Conservation (phyloP, 2,113 vertebrate genomes). For the Carettochelys insculpta region DNA sequence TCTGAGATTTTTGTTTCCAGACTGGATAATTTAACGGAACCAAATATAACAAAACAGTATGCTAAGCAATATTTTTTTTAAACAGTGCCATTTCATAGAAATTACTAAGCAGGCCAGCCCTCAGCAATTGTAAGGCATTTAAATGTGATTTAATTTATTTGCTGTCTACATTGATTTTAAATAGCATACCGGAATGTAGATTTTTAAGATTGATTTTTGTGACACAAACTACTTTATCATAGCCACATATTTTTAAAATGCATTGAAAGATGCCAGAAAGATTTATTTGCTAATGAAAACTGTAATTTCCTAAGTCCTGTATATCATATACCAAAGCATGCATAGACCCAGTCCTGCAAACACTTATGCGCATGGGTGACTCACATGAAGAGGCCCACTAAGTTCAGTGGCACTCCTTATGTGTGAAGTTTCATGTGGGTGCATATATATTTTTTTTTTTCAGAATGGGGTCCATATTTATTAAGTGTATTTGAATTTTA, state of each 20-base stretch:
- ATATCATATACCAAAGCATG: conserved; percentile 9
- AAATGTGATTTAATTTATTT: conserved; percentile 33
- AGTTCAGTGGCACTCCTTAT: not conserved
- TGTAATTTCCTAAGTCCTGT: conserved; percentile 23
- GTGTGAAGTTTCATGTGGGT: not conserved
- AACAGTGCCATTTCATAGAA: not conserved
- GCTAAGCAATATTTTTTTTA: not conserved
- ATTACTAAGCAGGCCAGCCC: not conserved
- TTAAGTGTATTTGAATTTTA: not conserved
- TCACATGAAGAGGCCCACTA: not conserved
- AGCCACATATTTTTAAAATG: conserved; percentile 23
- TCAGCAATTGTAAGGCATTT: not conserved
- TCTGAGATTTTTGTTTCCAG: not conserved
- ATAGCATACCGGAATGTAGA: not conserved
- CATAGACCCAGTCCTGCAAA: not conserved
- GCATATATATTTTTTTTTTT: not conserved
- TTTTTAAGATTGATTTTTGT: conserved; percentile 8
- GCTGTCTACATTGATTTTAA: conserved; percentile 9
- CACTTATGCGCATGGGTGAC: not conserved
- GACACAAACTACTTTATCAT: conserved; percentile 12
- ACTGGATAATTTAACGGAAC: no score
- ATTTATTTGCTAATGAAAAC: conserved; percentile 6
- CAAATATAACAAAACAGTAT: not conserved
- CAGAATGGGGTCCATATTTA: not conserved
- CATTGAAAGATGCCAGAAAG: conserved; percentile 17